These are phyloP conservation scores for Orestias chungarensis DNA, from an alignment of 2,797 vertebrate genomes.

Conservation along the genomic window DNA sequence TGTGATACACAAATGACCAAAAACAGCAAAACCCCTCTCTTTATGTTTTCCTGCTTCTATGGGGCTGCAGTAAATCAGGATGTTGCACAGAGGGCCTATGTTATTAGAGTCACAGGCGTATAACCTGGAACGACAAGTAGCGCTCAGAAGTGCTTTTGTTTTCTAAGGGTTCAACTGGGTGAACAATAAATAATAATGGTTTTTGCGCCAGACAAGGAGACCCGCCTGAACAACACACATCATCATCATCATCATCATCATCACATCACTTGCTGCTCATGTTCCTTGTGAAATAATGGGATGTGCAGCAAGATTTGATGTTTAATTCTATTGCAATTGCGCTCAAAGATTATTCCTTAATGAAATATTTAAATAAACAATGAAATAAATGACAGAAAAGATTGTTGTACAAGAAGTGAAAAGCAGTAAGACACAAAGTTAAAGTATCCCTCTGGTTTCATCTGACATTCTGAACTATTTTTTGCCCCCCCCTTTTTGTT, in stretches of 20 bases:
- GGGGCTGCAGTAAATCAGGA: constrained; percentile 24
- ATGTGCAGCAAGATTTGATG: background rate
- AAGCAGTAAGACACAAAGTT: constrained; percentile 46
- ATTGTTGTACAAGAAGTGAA: constrained; percentile 67
- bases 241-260: constrained; percentile 13
- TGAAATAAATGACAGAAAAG: no score
- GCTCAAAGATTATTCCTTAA: background rate
- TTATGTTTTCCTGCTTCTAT: constrained; percentile 3
- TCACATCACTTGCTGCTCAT: constrained; percentile 12
- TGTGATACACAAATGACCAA: background rate
- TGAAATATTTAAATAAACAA: no score
- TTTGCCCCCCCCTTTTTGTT: constrained; percentile 13
- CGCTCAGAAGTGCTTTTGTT: constrained; percentile 42
- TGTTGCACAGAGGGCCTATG: constrained; percentile 32
- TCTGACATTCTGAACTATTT: constrained; percentile 33
- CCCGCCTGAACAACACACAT: constrained; percentile 26
- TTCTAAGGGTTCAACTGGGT: constrained; percentile 41
- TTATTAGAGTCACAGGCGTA: constrained; percentile 53
- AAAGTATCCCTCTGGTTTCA: constrained; percentile 45
- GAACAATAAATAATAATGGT: constrained; percentile 45
- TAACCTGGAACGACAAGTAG: constrained; percentile 59
- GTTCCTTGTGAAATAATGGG: constrained; percentile 1
- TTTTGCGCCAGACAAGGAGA: constrained; percentile 37
- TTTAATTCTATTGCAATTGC: background rate
- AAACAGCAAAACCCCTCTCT: background rate